These are phyloP conservation scores for Bombus impatiens DNA, from an alignment of 1,140 invertebrate species.

Conservation along the genomic window DNA sequence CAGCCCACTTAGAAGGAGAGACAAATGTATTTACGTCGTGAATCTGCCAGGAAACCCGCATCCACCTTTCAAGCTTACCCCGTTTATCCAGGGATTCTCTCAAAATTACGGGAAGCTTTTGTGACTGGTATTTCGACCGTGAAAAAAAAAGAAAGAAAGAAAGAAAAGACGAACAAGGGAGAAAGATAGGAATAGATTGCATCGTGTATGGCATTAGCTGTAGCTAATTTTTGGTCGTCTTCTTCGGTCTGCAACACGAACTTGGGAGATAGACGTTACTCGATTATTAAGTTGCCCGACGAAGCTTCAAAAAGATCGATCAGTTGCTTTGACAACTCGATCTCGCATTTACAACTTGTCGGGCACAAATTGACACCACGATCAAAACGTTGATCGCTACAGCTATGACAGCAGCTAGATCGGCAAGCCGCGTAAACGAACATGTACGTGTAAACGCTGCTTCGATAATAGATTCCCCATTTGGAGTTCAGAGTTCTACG, in stretches of 20 bases:
- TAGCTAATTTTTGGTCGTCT: background rate
- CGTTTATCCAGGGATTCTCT: slow-evolving; percentile 66
- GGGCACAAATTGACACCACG: background rate
- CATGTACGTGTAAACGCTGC: slow-evolving; percentile 67
- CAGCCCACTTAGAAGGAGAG: slow-evolving; percentile 71
- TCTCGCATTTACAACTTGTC: background rate
- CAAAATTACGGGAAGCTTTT: slow-evolving; percentile 60
- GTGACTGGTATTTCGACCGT: slow-evolving; percentile 22
- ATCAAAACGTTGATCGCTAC: slow-evolving; percentile 30
- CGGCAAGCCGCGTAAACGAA: slow-evolving; percentile 63
- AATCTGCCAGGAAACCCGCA: slow-evolving; percentile 69
- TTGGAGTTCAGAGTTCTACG: slow-evolving; percentile 69
- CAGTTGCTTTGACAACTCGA: background rate
- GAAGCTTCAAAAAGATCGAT: background rate
- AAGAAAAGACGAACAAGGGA: background rate
- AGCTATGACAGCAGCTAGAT: slow-evolving; percentile 43
- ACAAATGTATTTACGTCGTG: slow-evolving; percentile 74
- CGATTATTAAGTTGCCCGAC: background rate
- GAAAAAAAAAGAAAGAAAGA: background rate
- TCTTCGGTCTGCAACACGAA: no score
- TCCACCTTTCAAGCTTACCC: slow-evolving; percentile 68
- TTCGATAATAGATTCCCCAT: slow-evolving; percentile 71
- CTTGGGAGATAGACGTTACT: no score
- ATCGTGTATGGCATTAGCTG: background rate
- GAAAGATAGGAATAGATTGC: background rate